These are phyloP conservation scores for Kryptopterus vitreolus DNA, from an alignment of 2,797 vertebrate species.

Conservation along the genomic window DNA sequence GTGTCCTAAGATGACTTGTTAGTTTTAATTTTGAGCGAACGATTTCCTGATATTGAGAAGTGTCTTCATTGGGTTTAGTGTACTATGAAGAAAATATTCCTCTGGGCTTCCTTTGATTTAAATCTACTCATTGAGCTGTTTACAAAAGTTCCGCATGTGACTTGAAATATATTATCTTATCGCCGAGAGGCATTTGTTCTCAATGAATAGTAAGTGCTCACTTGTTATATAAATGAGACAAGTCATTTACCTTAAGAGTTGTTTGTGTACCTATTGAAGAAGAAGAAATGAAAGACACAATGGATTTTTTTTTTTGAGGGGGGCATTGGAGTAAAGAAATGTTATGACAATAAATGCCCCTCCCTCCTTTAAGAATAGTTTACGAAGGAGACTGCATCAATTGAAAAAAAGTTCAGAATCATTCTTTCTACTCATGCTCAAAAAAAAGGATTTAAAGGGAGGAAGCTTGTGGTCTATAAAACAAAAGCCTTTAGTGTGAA, in stretches of 20 bases:
- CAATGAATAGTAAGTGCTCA: conserved; percentile 30
- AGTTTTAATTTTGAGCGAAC: background rate
- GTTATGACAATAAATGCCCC: background rate
- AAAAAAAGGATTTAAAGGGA: background rate
- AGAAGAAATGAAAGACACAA: conserved; percentile 12
- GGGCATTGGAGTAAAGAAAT: conserved; percentile 5
- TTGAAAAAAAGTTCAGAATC: background rate
- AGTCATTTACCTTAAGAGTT: conserved; percentile 21
- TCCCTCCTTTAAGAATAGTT: background rate
- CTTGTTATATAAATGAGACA: conserved; percentile 35
- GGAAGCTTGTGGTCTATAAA: background rate
- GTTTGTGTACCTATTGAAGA: conserved; percentile 20
- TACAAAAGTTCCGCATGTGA: conserved; percentile 16
- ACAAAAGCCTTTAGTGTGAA: conserved; percentile 5
- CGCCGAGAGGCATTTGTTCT: conserved; percentile 16
- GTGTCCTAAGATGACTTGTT: background rate
- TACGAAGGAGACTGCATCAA: background rate
- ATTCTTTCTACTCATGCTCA: background rate
- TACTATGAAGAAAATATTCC: conserved; percentile 13
- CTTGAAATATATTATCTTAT: conserved; percentile 12
- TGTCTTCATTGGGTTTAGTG: background rate
- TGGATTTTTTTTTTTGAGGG: conserved; percentile 2
- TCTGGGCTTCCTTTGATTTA: background rate
- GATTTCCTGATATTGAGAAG: conserved; percentile 17
- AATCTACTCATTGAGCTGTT: background rate